phyloP scores from a whole-genome alignment of 2,888 invertebrate species.

The Euzetes globulus region DNA sequence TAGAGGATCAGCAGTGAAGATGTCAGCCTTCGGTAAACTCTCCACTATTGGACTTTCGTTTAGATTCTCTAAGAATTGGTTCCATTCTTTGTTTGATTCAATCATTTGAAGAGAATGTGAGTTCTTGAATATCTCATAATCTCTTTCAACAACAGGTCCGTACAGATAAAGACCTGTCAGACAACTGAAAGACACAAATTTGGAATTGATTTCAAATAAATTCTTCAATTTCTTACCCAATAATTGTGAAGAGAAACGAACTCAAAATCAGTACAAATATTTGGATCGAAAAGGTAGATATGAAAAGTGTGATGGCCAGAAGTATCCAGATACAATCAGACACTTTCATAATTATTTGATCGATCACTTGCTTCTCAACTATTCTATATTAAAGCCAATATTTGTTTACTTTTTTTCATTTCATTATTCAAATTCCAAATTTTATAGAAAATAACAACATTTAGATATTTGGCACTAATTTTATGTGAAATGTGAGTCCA shows the following conservation, averaged over 20 bases:
- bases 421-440: too few species aligned
- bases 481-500: too few species aligned
- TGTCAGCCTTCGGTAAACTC: neutral
- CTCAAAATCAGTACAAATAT: slow-evolving; percentile 6
- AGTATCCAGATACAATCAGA: slow-evolving; percentile 5
- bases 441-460: too few species aligned
- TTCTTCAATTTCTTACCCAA: slow-evolving; percentile 9
- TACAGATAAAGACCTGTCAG: slow-evolving; percentile 14
- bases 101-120: neutral
- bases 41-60: neutral
- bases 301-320: slow-evolving; percentile 8
- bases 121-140: slow-evolving; percentile 25
- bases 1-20: slow-evolving; percentile 70
- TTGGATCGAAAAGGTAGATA: slow-evolving; percentile 20
- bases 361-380: too few species aligned
- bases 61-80: neutral
- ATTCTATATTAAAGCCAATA: too few species aligned
- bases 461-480: too few species aligned
- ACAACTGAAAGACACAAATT: neutral
- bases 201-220: neutral
- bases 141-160: neutral
- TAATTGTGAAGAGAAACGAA: neutral
- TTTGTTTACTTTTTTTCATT: too few species aligned
- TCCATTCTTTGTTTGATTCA: neutral
- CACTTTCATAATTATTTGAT: neutral